Evolutionary conservation across 2,888 invertebrate species (phyloP), one percentile per base, ranked within the genome.

Genomic region (Diplolepis rosae): DNA sequence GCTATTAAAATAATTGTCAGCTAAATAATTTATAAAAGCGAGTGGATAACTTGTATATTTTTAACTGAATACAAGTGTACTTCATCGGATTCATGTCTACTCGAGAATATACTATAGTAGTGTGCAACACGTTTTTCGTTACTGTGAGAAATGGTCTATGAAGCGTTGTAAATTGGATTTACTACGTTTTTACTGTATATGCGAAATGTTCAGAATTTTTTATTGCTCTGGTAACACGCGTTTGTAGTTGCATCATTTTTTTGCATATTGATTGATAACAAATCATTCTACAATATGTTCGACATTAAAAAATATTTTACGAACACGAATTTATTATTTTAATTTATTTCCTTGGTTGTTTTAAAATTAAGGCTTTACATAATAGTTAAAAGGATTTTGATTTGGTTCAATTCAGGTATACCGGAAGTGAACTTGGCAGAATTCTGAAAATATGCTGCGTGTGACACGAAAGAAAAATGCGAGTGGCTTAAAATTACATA

Each of bases 101-200:
- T 61, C 61, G 61, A 39, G 61, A 61, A 27, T 24, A 61, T 39
- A 61, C 61, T 61, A 24, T 24, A 61, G 39, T 61, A 24, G 27
- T 7, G 6, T 24, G 28, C 27, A 27, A 35, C 24, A 39, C 61
- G 15, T 56, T 56, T 56, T 56, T 56, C 5, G 11, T 30, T 15
- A 24, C n/a, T 24, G 4, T 61, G n/a, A 4, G 39, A 61, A 24
- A 56, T 27, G 24, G 22, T 24, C 18, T 24, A 6, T 18, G 4
- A 22, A 6, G n/a, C 22, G 6, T 28, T 28, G 28, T 52, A 52
- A 52, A 52, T 52, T 52, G 28, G 28, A 52, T 28, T 52, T 52
- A 52, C 27, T 52, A 28, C 28, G 2, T 28, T 52, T 52, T 28
- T 28, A 52, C 13, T 27, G n/a, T 28, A n/a, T n/a, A n/a, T 52